Evolutionary conservation across 2,888 invertebrate species (phyloP), one percentile per base, ranked within the genome.

Genomic region (Apotomis betuletana): DNA sequence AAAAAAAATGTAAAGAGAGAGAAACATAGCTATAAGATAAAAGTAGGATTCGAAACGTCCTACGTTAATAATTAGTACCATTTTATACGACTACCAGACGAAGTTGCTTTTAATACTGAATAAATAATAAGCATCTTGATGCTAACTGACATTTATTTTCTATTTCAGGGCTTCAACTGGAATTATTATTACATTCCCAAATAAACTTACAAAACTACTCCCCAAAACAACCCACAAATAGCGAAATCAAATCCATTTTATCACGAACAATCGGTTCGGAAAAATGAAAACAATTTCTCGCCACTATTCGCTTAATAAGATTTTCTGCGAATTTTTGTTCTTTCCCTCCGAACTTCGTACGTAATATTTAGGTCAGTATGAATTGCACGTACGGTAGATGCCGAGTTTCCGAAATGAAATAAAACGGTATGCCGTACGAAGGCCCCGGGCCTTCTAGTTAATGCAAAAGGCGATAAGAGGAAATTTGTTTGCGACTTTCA

Each of bases 341-440:
- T 62, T 67, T 72, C 15, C 67, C 46, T 6, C 4, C 38, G 13
- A 12, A 63, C 51, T 59, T 27, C 59, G 41, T 54, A 78, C 80
- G 77, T 83, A 82, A 85, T 84, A 87, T 87, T 84, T 83, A 83
- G 87, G 87, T 88, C 86, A 83, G 78, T 76, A 77, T 78, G 79
- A 79, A 80, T 77, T 77, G 80, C 85, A 83, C 85, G 83, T 85
- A 78, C 79, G 76, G 74, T 74, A 70, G 79, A 78, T 81, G 84
- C 79, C 41, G 55, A 49, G 84, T 86, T 87, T 84, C 85, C 78
- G 80, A 87, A 87, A 84, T 84, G 79, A 84, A 87, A 86, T 80
- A 81, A 79, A 80, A 81, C 77, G 77, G 79, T 38, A 27, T 54
- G 67, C 67, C 59, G 9, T 49, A 68, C 38, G 63, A 59, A 67